phyloP scores from a whole-genome alignment of 2,888 invertebrate species.

The Torymus aiolomorphi region DNA sequence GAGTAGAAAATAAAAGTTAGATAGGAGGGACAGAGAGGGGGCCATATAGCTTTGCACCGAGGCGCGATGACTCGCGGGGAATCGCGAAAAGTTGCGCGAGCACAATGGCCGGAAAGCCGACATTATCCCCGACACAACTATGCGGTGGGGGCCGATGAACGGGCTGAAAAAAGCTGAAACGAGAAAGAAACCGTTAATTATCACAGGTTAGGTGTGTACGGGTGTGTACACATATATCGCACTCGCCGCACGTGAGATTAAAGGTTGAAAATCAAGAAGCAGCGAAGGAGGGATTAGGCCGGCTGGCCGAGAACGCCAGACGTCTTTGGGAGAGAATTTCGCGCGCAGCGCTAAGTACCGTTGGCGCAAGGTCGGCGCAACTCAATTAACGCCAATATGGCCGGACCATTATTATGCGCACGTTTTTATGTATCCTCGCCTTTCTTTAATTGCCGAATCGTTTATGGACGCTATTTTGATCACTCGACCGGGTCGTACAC shows the following conservation, averaged over 20 bases:
- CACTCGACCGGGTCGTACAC: no score
- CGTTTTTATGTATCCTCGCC: not conserved
- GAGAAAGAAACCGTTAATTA: no score
- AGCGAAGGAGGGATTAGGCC: no score
- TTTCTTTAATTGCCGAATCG: not conserved
- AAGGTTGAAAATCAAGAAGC: no score
- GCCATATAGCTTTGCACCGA: not conserved
- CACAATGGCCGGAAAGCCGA: constrained; percentile 48
- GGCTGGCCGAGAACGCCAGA: no score
- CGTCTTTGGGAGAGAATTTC: no score
- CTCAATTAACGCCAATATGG: constrained; percentile 7
- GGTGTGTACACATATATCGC: no score
- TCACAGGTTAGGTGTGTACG: no score
- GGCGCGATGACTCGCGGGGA: not conserved
- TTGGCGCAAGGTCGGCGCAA: constrained; percentile 8
- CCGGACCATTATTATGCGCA: not conserved
- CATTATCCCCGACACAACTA: constrained; percentile 14
- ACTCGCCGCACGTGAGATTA: no score
- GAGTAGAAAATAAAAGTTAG: constrained; percentile 5
- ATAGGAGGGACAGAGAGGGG: not conserved
- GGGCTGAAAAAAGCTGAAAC: no score
- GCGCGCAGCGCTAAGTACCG: no score
- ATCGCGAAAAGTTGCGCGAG: constrained; percentile 8
- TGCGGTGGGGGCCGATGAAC: no score
- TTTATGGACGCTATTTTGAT: not conserved